A percentile compares a stretch with the other conserved stretches of the same genome.
Evolutionary conservation across 2,888 invertebrate species (phyloP).

Genomic region (Parascotia fuliginaria): DNA sequence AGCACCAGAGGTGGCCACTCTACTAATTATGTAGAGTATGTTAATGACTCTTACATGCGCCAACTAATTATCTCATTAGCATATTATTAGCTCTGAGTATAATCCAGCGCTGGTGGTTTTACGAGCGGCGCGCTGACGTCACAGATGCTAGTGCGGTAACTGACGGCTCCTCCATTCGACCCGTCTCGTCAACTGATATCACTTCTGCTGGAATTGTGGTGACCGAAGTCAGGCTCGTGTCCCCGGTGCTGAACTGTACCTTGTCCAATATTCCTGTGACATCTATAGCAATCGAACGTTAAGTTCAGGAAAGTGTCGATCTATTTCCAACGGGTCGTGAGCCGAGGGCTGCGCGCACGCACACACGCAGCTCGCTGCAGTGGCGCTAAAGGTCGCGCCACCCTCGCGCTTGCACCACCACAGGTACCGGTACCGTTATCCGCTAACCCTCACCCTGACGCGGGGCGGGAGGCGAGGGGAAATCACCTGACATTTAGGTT

Average conservation of each 20-base stretch:
- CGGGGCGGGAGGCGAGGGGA: constrained; percentile 24
- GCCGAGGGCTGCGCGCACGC: constrained; percentile 4
- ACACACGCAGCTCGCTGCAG: constrained; percentile 3
- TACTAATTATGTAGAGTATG: constrained; percentile 2
- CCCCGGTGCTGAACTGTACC: no score
- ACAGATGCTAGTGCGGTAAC: no score
- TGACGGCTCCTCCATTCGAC: no score
- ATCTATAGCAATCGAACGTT: no score
- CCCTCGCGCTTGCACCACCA: constrained; percentile 11
- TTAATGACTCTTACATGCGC: constrained; percentile 9
- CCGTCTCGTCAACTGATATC: no score
- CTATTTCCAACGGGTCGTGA: no score
- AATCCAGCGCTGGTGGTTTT: constrained; percentile 8
- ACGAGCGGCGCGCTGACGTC: constrained; percentile 1
- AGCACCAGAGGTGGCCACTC: not conserved
- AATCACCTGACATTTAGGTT: constrained; percentile 71
- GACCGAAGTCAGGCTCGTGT: no score
- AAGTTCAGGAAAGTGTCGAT: no score
- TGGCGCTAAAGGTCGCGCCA: constrained; percentile 43
- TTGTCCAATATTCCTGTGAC: no score
- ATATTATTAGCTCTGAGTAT: constrained; percentile 16
- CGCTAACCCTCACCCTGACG: constrained; percentile 18
- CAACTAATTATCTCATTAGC: constrained; percentile 31
- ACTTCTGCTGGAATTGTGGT: no score
- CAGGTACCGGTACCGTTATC: constrained; percentile 58